Evolutionary conservation across 2,113 vertebrate species (phyloP), one percentile per base, ranked within the genome.

Genomic region (Erinaceus europaeus): DNA sequence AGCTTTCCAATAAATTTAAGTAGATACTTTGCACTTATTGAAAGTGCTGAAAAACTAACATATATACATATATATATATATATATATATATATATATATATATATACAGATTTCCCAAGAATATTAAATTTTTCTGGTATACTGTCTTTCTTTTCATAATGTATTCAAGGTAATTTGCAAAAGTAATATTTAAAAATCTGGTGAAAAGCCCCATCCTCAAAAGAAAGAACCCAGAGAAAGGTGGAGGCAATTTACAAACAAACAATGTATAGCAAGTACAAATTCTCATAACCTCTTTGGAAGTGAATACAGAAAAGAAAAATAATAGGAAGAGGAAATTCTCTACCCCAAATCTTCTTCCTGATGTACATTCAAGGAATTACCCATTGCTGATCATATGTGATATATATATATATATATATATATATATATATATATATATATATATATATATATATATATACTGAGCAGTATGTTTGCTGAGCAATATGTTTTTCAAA

Each of bases 301-400:
- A 90, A 73, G 53, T 59, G 12, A 72, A 67, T 77, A n/a, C 42
- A 67, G 29, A 73, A 83, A 77, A 48, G 65, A 76, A 50, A 82
- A 83, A 86, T 18, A 44, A 76, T 6, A 84, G 57, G 36, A 27
- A 82, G 80, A 48, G 23, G 9, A 83, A 81, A 50, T 65, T 57
- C 0, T 87, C 38, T 50, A 64, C 46, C 36, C 4, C 10, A 42
- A 42, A 64, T 84, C 9, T 79, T 80, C 44, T 59, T 90, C 20
- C 34, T 59, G 40, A 10, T 74, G 1, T 57, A 80, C 72, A 73
- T 50, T 84, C 29, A 48, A 73, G 42, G 32, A 65, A n/a, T 18
- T 3, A n/a, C 74, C 79, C 9, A 75, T 74, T 79, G 27, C 23
- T 74, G 13, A 53, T 69, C 27, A 61, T 73, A 21, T 74, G 15